Evolutionary conservation across 2,113 vertebrate genomes (phyloP), one percentile per base, ranked within the genome.

Genomic region (Cephalopholis sonnerati): DNA sequence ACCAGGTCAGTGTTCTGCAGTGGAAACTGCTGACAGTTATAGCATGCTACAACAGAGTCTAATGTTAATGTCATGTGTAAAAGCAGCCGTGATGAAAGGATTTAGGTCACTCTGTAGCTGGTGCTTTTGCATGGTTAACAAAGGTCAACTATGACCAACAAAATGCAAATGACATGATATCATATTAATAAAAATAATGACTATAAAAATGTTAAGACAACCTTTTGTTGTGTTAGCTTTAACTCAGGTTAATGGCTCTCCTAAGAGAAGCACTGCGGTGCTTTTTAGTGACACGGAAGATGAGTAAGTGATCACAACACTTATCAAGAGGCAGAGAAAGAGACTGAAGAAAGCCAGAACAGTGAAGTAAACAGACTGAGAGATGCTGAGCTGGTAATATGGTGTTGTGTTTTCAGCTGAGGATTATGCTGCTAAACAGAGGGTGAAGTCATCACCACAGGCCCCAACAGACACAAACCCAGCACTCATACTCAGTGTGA

Each of bases 391-490:
- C 57, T 39, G 69, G 13, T 78, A 10, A 67, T 69, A 63, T 62
- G 1, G 6, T 63, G 74, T 3, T 62, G 57, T 70, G 57, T 82
- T 25, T 72, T 73, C 72, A 76, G 36, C 62, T 73, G 73, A 54
- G 29, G 44, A 53, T 72, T 9, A 51, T 17, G 36, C 5, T 10
- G 46, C 63, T 57, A 32, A 75, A 75, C 64, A 68, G 46, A 69
- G 50, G 64, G 54, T 77, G 74, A 78, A 78, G 74, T 70, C 84
- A 74, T 74, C 74, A 50, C 62, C 41, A 7, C 74, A 64, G 53
- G 11, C 58, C 8, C 64, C 13, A 7, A 15, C 58, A 53, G 4
- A 59, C 41, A 16, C 70, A 58, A 62, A 67, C 69, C 29, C 54
- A 39, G 24, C 3, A 6, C 39, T 55, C 50, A 32, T 4, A 15